A percentile compares a stretch with the other conserved stretches of the same genome.
Evolutionary conservation across 2,113 vertebrate species (phyloP).

Genomic region (Alosa alosa): DNA sequence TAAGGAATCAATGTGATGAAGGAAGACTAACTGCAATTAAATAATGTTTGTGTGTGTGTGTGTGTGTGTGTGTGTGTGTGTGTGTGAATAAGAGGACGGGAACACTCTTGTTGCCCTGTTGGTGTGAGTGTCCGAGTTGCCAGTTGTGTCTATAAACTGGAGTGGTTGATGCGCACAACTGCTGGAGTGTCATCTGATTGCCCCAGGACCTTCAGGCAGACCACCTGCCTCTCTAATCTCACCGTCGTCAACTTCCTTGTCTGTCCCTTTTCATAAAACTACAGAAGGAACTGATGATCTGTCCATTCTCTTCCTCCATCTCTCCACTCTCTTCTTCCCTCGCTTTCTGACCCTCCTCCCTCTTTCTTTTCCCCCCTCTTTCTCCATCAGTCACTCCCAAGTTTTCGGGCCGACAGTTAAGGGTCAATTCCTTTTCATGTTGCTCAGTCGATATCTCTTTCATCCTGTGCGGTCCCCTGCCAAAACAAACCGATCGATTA

Average conservation of each 20-base stretch:
- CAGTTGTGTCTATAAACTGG: neutral
- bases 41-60: neutral
- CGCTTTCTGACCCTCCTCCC: neutral
- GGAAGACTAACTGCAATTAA: constrained; percentile 30
- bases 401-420: constrained; percentile 37
- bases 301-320: constrained; percentile 19
- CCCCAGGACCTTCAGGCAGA: neutral
- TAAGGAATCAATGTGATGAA: constrained; percentile 43
- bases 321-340: constrained; percentile 30
- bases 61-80: neutral
- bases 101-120: neutral
- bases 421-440: constrained; percentile 48
- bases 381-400: constrained; percentile 20
- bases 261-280: neutral
- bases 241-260: neutral
- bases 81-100: neutral
- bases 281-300: constrained; percentile 3
- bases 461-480: constrained; percentile 36
- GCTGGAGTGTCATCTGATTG: neutral
- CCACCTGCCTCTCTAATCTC: neutral
- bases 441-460: constrained; percentile 44
- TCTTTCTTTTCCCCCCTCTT: neutral
- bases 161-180: neutral
- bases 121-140: neutral
- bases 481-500: constrained; percentile 49